Percentiles rank a stretch among this genome's conserved stretches.
Conservation (phyloP, 2,113 vertebrate genomes). For the Willisornis vidua region DNA sequence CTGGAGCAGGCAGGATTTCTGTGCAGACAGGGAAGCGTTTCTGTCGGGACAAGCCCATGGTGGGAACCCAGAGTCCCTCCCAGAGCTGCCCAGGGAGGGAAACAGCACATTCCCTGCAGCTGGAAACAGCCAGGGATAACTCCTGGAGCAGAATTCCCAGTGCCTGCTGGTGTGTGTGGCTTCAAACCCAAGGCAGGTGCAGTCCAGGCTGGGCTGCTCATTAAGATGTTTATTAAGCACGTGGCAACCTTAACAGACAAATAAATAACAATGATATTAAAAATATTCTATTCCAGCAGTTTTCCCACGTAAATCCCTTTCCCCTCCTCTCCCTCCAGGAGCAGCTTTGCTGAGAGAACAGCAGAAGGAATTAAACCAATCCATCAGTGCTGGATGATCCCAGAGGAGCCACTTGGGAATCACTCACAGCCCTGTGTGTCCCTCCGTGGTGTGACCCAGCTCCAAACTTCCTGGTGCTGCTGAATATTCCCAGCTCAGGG, state of each 20-base stretch:
- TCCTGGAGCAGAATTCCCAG: background rate
- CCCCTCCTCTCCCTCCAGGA: fast-evolving
- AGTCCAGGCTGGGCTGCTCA: background rate
- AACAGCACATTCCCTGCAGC: background rate
- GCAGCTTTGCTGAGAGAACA: background rate
- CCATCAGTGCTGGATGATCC: background rate
- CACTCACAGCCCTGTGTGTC: fast-evolving
- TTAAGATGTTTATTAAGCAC: background rate
- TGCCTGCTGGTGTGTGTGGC: background rate
- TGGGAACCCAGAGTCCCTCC: background rate
- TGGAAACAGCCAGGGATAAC: background rate
- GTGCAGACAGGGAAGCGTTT: background rate
- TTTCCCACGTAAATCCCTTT: background rate
- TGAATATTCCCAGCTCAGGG: background rate
- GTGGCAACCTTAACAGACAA: background rate
- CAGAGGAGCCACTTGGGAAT: background rate
- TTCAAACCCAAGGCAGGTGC: background rate
- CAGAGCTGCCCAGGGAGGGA: background rate
- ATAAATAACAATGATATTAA: background rate
- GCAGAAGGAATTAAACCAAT: background rate
- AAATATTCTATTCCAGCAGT: background rate
- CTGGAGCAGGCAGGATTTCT: background rate
- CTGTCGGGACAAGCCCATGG: fast-evolving
- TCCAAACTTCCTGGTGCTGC: background rate
- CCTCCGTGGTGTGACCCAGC: background rate